phyloP scores from a whole-genome alignment of 2,888 invertebrate species.

The Cryptosula pallasiana region DNA sequence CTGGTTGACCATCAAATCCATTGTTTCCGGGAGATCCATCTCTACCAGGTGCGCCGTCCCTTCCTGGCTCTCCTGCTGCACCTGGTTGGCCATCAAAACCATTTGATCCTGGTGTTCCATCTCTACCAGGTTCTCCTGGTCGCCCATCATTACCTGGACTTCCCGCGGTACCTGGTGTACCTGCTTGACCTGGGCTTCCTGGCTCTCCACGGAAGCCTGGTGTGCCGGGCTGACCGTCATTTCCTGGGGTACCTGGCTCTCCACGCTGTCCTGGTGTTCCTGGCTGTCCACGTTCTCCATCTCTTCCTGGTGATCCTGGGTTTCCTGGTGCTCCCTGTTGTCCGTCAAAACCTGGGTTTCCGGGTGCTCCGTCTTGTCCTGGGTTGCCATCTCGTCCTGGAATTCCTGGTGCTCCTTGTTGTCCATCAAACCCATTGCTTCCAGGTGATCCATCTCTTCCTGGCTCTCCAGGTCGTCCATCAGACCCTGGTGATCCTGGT shows the following conservation, averaged over 20 bases:
- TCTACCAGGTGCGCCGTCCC: background rate
- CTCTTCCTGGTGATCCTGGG: background rate
- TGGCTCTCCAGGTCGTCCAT: conserved; percentile 1
- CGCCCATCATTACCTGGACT: background rate
- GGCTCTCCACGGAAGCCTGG: background rate
- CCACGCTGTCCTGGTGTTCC: conserved; percentile 5
- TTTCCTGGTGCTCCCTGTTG: background rate
- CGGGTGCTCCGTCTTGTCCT: background rate
- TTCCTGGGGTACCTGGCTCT: conserved; percentile 3
- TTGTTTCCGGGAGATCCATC: background rate
- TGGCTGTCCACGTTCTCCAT: background rate
- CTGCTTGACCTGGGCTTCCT: background rate
- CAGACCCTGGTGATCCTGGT: background rate
- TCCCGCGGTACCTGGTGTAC: background rate
- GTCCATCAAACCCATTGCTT: background rate
- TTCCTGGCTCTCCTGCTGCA: background rate
- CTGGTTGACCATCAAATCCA: no score
- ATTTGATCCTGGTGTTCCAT: no score
- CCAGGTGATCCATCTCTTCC: background rate
- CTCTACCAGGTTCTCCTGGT: background rate
- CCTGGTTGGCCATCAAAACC: no score
- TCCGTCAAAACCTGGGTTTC: background rate
- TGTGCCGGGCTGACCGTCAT: background rate
- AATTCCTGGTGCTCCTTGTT: background rate
- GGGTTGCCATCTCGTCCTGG: conserved; percentile 9